Percentiles rank a stretch among this genome's conserved stretches.
phyloP scores from a whole-genome alignment of 2,888 invertebrate genomes.

The Nomada lathburiana region DNA sequence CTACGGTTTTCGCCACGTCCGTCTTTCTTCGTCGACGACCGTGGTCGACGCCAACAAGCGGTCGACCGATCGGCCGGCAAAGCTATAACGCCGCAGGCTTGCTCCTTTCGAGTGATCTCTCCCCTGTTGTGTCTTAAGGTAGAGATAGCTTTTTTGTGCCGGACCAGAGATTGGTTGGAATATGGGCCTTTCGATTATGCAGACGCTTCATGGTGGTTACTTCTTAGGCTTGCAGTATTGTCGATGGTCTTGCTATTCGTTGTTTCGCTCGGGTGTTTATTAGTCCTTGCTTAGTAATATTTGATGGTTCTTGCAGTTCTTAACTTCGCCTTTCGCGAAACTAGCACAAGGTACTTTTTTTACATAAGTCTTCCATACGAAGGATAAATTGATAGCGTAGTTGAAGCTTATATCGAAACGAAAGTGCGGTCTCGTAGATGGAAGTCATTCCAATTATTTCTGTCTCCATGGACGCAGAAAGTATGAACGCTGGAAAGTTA shows the following conservation, averaged over 20 bases:
- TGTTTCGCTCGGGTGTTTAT: too few relatives aligned
- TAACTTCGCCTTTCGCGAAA: too few relatives aligned
- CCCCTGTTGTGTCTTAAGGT: not conserved
- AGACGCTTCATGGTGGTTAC: too few relatives aligned
- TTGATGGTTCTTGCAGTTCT: too few relatives aligned
- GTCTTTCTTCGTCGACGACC: constrained; percentile 74
- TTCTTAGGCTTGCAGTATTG: not conserved
- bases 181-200: too few relatives aligned
- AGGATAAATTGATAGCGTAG: not conserved
- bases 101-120: not conserved
- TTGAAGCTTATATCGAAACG: not conserved
- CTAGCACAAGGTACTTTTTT: too few relatives aligned
- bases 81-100: constrained; percentile 28
- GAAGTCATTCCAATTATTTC: constrained; percentile 23
- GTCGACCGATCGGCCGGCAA: constrained; percentile 35
- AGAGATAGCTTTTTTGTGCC: not conserved
- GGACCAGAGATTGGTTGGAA: too few relatives aligned
- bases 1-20: constrained; percentile 50
- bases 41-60: constrained; percentile 65
- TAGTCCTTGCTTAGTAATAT: too few relatives aligned
- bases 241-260: not conserved
- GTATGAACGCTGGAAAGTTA: constrained; percentile 32
- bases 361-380: not conserved
- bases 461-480: not conserved
- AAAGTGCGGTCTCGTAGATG: not conserved